Percentiles rank a stretch among this genome's conserved stretches.
Conservation (phyloP, 2,113 vertebrate genomes). For the Coptodon rendalli region DNA sequence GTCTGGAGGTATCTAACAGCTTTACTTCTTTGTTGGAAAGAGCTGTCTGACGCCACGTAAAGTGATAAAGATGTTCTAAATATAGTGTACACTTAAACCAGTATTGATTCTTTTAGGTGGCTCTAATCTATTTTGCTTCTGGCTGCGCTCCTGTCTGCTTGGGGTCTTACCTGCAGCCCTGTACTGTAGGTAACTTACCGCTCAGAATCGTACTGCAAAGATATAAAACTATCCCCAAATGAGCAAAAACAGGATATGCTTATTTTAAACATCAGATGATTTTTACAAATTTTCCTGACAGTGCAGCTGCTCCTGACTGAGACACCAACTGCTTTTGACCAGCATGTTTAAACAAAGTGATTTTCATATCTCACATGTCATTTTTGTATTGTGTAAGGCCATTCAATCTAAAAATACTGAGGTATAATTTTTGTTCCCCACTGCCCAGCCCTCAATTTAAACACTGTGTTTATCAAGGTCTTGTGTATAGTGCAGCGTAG, state of each 20-base stretch:
- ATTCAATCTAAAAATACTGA: not conserved
- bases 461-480: not conserved
- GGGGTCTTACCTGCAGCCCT: not conserved
- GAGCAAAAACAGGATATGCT: not conserved
- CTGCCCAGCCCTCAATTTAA: not conserved
- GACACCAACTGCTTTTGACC: not conserved
- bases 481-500: not conserved
- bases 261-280: not conserved
- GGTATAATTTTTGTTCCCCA: not conserved
- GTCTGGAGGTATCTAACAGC: not conserved
- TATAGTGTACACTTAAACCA: not conserved
- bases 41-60: not conserved
- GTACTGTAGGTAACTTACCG: not conserved
- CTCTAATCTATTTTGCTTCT: not conserved
- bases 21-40: not conserved
- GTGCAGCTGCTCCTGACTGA: not conserved
- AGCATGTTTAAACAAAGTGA: not conserved
- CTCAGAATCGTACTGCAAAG: not conserved
- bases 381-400: not conserved
- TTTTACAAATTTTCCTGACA: not conserved
- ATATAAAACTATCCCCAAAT: not conserved
- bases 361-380: not conserved
- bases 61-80: not conserved
- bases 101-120: not conserved
- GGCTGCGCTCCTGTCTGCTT: not conserved